Conservation (phyloP, 1,140 invertebrate genomes). For the Drosophila sp. region DNA sequence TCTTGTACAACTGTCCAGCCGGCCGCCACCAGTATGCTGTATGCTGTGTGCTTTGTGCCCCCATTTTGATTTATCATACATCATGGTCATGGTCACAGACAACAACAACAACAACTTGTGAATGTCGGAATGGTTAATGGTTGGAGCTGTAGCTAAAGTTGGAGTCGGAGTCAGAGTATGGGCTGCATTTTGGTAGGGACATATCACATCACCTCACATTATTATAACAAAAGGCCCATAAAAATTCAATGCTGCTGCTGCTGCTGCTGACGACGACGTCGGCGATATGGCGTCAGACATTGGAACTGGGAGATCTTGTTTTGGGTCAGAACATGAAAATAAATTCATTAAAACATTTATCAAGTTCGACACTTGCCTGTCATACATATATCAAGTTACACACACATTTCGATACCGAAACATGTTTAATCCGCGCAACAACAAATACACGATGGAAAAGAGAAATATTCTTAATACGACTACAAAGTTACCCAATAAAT, state of each 20-base stretch:
- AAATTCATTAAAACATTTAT: conserved; percentile 81
- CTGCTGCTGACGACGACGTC: too few species aligned
- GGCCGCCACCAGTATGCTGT: background rate
- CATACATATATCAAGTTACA: conserved; percentile 81
- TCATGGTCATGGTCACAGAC: conserved; percentile 70
- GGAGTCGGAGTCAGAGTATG: background rate
- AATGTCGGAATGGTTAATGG: conserved; percentile 39
- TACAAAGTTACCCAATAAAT: background rate
- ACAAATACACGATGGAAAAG: background rate
- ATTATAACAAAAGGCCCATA: conserved; percentile 32
- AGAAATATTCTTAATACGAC: background rate
- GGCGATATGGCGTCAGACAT: background rate
- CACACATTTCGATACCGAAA: conserved; percentile 64
- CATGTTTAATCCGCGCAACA: conserved; percentile 75
- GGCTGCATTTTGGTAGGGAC: conserved; percentile 1
- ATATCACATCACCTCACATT: conserved; percentile 20
- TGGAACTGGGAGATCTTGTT: conserved; percentile 5
- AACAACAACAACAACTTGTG: conserved; percentile 33
- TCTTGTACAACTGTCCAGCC: conserved; percentile 62
- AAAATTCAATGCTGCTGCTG: conserved; percentile 2
- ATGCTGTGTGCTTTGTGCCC: conserved; percentile 31
- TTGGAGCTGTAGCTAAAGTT: background rate
- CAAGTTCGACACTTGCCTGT: conserved; percentile 77
- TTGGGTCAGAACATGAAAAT: conserved; percentile 68
- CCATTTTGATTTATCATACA: conserved; percentile 71